phyloP scores from a whole-genome alignment of 2,888 invertebrate genomes.

The Ormyrus thymus region DNA sequence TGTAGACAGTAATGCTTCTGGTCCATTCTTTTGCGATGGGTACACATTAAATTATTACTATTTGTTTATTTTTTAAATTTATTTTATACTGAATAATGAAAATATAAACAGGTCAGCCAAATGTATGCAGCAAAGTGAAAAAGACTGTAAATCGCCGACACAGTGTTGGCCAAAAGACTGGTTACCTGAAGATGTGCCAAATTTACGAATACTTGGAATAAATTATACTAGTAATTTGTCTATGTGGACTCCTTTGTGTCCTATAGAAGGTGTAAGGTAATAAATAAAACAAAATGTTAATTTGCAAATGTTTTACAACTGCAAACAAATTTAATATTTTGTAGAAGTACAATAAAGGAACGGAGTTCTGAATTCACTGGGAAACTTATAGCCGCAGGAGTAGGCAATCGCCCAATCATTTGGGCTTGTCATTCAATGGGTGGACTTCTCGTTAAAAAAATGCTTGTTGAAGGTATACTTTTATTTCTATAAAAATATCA shows the following conservation, averaged over 20 bases:
- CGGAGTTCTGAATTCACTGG: constrained; percentile 82
- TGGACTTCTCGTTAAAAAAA: constrained; percentile 91
- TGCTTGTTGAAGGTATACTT: constrained; percentile 81
- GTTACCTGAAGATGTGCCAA: constrained; percentile 87
- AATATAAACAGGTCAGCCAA: constrained; percentile 58
- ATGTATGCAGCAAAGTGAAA: constrained; percentile 62
- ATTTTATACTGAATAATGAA: constrained; percentile 48
- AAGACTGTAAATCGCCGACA: constrained; percentile 76
- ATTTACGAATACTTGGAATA: constrained; percentile 87
- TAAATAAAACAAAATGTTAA: background rate
- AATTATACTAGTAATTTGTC: constrained; percentile 92
- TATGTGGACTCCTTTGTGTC: constrained; percentile 87
- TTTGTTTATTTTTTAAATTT: background rate
- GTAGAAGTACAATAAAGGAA: constrained; percentile 78
- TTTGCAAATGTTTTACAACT: constrained; percentile 13
- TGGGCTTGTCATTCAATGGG: constrained; percentile 99
- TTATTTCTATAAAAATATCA: background rate
- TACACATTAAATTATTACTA: constrained; percentile 59
- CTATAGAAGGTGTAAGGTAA: constrained; percentile 76
- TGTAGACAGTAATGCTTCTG: constrained; percentile 73
- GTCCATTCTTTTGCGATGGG: constrained; percentile 76
- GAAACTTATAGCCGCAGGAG: constrained; percentile 83
- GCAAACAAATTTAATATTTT: constrained; percentile 25
- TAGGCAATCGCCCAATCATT: constrained; percentile 88
- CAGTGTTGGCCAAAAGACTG: constrained; percentile 97